These are phyloP conservation scores for Acrocephalus scirpaceus DNA, from an alignment of 2,797 vertebrate genomes.

Conservation along the genomic window DNA sequence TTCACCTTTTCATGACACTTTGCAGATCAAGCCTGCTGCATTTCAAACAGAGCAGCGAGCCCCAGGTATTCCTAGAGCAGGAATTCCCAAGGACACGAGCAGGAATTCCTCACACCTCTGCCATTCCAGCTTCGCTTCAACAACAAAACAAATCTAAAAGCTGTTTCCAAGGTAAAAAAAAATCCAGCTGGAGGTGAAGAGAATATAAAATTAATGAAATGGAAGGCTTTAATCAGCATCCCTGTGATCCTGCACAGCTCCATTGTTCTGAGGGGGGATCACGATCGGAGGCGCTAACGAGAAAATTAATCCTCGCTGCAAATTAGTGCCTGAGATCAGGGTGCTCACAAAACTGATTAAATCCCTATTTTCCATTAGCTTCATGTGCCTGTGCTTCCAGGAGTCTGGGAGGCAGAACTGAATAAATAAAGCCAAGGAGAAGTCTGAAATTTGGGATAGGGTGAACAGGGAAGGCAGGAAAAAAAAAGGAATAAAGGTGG, in stretches of 20 bases:
- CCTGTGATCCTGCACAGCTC: neutral
- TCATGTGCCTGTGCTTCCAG: neutral
- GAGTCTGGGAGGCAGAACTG: neutral
- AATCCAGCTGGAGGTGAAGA: neutral
- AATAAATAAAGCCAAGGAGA: neutral
- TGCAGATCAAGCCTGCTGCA: neutral
- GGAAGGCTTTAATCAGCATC: neutral
- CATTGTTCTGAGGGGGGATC: neutral
- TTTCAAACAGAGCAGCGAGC: neutral
- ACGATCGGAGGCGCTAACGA: neutral
- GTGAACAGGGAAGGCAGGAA: accelerated
- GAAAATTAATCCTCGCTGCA: constrained; percentile 23
- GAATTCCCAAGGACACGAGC: neutral
- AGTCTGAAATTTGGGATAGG: accelerated
- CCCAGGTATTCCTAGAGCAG: neutral
- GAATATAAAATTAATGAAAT: neutral
- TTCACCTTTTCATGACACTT: neutral
- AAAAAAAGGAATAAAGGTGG: neutral
- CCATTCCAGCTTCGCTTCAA: neutral
- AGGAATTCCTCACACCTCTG: neutral
- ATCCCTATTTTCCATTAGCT: neutral
- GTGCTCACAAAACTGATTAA: constrained; percentile 13
- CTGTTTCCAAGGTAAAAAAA: neutral
- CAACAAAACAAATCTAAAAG: neutral
- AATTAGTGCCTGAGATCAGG: neutral